phyloP scores from a whole-genome alignment of 2,113 vertebrate genomes.

The Taurulus bubalis region DNA sequence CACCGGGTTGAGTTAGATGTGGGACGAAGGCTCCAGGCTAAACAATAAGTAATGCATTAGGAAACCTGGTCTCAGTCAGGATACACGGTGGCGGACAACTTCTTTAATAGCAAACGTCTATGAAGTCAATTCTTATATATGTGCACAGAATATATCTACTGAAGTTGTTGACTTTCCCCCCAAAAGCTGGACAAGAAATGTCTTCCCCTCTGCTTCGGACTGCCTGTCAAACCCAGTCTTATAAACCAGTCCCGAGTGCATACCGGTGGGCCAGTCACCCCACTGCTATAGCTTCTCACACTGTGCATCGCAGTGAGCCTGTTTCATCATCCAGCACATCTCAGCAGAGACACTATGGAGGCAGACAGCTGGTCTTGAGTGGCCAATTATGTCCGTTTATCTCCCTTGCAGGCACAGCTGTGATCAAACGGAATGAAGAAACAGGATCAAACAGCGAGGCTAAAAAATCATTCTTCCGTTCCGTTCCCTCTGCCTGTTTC shows the following conservation, averaged over 20 bases:
- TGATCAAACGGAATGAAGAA: conserved; percentile 80
- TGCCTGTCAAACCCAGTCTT: conserved; percentile 11
- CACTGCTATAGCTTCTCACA: conserved; percentile 26
- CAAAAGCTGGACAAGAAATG: background rate
- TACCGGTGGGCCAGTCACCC: conserved; percentile 54
- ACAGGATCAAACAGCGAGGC: conserved; percentile 76
- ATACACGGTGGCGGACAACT: too few species aligned
- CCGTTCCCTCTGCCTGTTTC: conserved; percentile 57
- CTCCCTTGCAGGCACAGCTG: conserved; percentile 80
- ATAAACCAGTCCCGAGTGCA: conserved; percentile 12
- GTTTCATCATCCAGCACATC: conserved; percentile 72
- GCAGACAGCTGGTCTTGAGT: conserved; percentile 81
- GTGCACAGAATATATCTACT: too few species aligned
- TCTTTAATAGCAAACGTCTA: background rate
- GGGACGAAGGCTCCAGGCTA: background rate
- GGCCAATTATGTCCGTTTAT: conserved; percentile 83
- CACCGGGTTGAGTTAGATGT: conserved; percentile 1
- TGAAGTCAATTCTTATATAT: background rate
- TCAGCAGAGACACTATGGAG: conserved; percentile 70
- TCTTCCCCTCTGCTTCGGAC: background rate
- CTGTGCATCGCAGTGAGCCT: conserved; percentile 44
- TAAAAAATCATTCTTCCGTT: conserved; percentile 75
- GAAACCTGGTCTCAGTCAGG: background rate
- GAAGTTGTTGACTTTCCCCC: background rate
- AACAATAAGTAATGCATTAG: background rate